A percentile compares a stretch with the other conserved stretches of the same genome.
Conservation (phyloP, 2,113 vertebrate species). For the Macheiramphus alcinus region DNA sequence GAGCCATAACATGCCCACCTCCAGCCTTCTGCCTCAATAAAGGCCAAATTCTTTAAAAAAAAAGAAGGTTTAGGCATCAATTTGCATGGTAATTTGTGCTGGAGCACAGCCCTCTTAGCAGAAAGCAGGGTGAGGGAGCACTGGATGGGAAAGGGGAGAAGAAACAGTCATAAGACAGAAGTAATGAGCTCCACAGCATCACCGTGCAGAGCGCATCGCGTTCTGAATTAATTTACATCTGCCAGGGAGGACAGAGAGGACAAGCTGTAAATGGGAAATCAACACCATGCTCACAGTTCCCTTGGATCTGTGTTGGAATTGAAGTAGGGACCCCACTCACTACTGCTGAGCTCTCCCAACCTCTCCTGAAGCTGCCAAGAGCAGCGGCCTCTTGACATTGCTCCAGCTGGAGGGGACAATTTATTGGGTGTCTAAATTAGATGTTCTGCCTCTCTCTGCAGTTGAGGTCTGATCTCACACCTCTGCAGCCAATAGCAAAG, state of each 20-base stretch:
- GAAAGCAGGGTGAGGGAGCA: not conserved
- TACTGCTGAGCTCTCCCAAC: not conserved
- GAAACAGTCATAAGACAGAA: accelerated
- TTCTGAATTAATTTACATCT: not conserved
- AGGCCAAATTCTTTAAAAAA: not conserved
- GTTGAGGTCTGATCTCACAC: not conserved
- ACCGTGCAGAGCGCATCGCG: not conserved
- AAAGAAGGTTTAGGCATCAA: not conserved
- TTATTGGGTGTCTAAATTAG: not conserved
- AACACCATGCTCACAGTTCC: not conserved
- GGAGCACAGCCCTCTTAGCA: not conserved
- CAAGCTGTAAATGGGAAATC: not conserved
- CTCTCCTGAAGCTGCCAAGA: not conserved
- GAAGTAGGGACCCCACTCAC: not conserved
- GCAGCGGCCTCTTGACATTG: not conserved
- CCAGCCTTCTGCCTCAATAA: not conserved
- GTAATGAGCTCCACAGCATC: accelerated
- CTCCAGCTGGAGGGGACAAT: not conserved
- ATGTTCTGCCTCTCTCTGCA: not conserved
- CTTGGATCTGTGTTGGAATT: not conserved
- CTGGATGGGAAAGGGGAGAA: not conserved
- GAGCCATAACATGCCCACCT: not conserved
- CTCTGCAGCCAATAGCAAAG: not conserved
- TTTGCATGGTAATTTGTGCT: not conserved
- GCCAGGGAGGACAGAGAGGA: not conserved